Evolutionary conservation across 1,140 invertebrate species (phyloP).

Genomic region (Microplitis mediator): DNA sequence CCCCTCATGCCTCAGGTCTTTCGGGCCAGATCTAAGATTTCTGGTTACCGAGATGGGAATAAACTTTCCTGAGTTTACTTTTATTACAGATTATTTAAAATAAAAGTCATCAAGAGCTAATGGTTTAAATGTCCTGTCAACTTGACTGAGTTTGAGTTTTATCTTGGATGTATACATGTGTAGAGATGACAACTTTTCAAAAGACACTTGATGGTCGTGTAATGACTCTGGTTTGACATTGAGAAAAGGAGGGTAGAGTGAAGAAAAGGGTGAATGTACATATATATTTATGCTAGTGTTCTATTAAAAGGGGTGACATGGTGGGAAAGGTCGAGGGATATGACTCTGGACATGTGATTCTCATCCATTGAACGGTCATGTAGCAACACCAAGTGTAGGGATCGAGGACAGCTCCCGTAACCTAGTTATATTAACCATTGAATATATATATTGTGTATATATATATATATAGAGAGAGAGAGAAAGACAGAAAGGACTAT

Average conservation of each 20-base stretch:
- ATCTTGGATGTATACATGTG: too few species aligned
- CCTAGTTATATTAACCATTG: constrained; percentile 11
- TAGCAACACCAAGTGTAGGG: background rate
- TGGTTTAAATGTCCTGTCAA: background rate
- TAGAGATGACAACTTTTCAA: too few species aligned
- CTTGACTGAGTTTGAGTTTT: background rate
- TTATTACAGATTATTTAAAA: too few species aligned
- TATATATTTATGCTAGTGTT: background rate
- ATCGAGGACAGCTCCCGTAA: background rate
- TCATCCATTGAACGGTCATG: background rate
- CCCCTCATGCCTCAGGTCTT: too few species aligned
- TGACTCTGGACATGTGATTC: constrained; percentile 5
- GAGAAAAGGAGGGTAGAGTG: background rate
- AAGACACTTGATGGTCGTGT: background rate
- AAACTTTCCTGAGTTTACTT: too few species aligned
- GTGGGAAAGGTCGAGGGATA: constrained; percentile 1
- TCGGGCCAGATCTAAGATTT: too few species aligned
- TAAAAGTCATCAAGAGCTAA: too few species aligned
- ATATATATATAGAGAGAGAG: too few species aligned
- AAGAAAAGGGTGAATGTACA: background rate
- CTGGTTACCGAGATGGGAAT: too few species aligned
- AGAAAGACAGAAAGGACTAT: too few species aligned
- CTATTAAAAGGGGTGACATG: background rate
- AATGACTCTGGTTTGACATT: constrained; percentile 5
- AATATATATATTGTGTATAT: constrained; percentile 4